Conservation (phyloP, 2,113 vertebrate genomes). For the Equus przewalskii region DNA sequence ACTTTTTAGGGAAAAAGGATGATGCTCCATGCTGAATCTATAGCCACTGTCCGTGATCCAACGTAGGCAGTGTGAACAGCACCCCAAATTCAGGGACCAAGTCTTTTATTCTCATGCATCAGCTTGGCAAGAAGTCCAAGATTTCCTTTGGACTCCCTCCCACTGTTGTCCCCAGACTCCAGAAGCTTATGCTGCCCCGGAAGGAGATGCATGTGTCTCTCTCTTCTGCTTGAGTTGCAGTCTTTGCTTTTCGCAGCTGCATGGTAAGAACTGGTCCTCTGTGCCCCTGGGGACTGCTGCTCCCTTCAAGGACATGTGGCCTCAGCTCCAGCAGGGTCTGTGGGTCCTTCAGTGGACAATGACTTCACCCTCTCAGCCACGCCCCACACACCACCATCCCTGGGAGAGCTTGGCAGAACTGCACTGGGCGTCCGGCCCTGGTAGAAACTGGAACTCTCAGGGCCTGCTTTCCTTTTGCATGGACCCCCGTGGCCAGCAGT, state of each 20-base stretch:
- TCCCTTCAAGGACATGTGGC: background rate
- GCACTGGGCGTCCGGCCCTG: background rate
- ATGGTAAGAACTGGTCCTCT: background rate
- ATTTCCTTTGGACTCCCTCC: background rate
- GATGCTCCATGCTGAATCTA: background rate
- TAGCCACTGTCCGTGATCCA: background rate
- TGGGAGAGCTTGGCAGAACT: background rate
- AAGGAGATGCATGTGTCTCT: background rate
- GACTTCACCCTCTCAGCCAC: background rate
- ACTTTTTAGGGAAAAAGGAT: background rate
- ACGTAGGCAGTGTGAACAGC: background rate
- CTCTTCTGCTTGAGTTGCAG: background rate
- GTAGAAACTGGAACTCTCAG: background rate
- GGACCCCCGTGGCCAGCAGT: too few relatives aligned
- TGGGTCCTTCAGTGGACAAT: accelerated
- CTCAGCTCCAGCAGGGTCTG: background rate
- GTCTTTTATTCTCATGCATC: background rate
- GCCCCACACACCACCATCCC: too few relatives aligned
- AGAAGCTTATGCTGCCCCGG: background rate
- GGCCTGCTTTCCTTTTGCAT: background rate
- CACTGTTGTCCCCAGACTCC: background rate
- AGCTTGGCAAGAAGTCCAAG: background rate
- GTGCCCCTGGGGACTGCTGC: background rate
- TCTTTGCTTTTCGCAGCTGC: background rate
- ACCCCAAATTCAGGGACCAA: background rate